Conservation (phyloP, 2,888 invertebrate genomes). For the Acanthosoma haemorrhoidale region DNA sequence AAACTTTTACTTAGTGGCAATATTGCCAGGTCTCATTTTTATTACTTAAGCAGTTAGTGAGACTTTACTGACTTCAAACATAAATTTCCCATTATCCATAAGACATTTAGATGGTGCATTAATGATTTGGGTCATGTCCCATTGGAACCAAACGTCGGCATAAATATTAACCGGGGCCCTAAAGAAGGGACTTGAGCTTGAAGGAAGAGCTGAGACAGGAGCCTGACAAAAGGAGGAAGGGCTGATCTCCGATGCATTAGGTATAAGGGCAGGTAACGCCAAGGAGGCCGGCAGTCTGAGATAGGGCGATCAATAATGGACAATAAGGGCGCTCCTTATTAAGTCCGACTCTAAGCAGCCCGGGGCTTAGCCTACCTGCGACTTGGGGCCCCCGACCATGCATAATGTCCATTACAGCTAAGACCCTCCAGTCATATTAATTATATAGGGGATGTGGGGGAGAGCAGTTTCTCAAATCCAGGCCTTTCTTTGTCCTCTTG, state of each 20-base stretch:
- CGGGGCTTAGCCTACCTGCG: not conserved
- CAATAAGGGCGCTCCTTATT: slow-evolving; percentile 16
- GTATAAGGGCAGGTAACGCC: slow-evolving; percentile 14
- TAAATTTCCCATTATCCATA: too few species aligned
- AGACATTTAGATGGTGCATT: too few species aligned
- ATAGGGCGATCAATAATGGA: slow-evolving; percentile 26
- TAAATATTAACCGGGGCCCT: too few species aligned
- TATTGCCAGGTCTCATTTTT: too few species aligned
- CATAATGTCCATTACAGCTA: slow-evolving; percentile 9
- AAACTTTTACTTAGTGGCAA: too few species aligned
- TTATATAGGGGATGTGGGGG: slow-evolving; percentile 2
- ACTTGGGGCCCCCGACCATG: not conserved
- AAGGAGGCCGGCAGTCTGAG: not conserved
- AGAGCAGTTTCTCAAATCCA: too few species aligned
- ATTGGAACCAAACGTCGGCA: too few species aligned
- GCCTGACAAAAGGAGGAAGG: not conserved
- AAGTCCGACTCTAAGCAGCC: slow-evolving; percentile 6
- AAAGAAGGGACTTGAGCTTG: too few species aligned
- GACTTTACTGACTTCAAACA: too few species aligned
- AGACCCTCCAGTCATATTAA: slow-evolving; percentile 2
- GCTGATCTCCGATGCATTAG: slow-evolving; percentile 13
- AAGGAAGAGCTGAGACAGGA: not conserved
- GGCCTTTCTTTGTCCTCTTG: not conserved
- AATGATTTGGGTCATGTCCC: too few species aligned
- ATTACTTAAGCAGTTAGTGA: too few species aligned